A percentile compares a stretch with the other conserved stretches of the same genome.
phyloP scores from a whole-genome alignment of 2,113 vertebrate species.

The Emydura subglobosa region DNA sequence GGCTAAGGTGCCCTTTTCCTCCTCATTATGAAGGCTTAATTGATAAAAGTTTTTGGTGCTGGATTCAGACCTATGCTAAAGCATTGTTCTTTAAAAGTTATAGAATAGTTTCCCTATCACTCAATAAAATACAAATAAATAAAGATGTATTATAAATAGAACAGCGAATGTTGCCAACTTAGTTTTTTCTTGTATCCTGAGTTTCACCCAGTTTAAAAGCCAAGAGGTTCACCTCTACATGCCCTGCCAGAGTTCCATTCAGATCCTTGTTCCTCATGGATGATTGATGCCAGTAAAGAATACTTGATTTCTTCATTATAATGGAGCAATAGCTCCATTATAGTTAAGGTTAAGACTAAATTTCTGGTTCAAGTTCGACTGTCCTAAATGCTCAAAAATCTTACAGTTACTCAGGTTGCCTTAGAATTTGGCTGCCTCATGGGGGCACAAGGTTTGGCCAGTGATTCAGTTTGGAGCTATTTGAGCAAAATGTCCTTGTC shows the following conservation, averaged over 20 bases:
- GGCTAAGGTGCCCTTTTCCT: neutral
- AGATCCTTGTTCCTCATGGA: neutral
- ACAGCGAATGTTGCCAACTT: neutral
- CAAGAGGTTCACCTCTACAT: neutral
- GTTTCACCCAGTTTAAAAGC: neutral
- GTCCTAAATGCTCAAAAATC: no score
- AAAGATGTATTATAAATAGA: neutral
- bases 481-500: neutral
- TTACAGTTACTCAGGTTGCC: no score
- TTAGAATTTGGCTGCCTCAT: no score
- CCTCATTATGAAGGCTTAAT: neutral
- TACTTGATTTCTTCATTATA: no score
- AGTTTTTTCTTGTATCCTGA: neutral
- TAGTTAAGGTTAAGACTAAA: no score
- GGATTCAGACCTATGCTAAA: neutral
- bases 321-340: no score
- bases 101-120: neutral
- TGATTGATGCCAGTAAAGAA: neutral
- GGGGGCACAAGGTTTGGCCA: no score
- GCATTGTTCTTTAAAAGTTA: neutral
- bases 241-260: neutral
- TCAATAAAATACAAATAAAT: neutral
- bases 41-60: neutral
- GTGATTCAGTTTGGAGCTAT: no score
- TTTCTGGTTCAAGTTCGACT: no score